Evolutionary conservation across 1,140 invertebrate genomes (phyloP).

Genomic region (Cydia strobilella): DNA sequence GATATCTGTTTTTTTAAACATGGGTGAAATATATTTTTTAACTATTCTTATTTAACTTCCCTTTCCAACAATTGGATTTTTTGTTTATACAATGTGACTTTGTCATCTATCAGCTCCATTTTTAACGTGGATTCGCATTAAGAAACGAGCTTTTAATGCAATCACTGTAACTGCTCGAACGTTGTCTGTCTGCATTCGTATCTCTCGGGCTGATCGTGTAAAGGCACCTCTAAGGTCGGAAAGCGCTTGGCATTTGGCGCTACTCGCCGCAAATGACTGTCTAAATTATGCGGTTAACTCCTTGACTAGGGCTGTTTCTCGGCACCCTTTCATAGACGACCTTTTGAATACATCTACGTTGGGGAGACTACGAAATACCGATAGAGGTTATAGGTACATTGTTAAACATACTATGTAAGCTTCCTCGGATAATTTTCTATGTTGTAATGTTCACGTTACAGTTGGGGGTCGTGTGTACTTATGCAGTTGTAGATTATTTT

Average conservation of each 20-base stretch:
- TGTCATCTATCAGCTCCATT: neutral
- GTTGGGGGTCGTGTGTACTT: neutral
- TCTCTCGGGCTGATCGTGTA: constrained; percentile 20
- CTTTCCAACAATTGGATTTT: too few species aligned
- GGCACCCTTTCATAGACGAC: constrained; percentile 49
- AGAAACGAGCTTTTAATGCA: neutral
- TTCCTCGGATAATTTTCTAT: constrained; percentile 8
- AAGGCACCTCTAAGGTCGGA: constrained; percentile 35
- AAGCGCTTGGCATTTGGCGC: constrained; percentile 50
- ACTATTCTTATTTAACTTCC: too few species aligned
- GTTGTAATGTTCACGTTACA: neutral
- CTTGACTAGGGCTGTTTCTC: constrained; percentile 40
- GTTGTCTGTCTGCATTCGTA: neutral
- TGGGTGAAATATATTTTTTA: too few species aligned
- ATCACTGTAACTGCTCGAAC: neutral
- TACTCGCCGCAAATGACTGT: constrained; percentile 50
- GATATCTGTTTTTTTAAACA: too few species aligned
- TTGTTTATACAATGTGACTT: neutral
- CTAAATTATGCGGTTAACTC: constrained; percentile 60
- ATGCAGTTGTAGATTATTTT: neutral
- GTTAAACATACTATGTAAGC: constrained; percentile 27
- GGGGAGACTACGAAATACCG: constrained; percentile 5
- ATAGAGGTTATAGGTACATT: constrained; percentile 31
- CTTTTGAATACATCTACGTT: constrained; percentile 42
- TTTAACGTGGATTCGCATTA: neutral